A percentile compares a stretch with the other conserved stretches of the same genome.
phyloP scores from a whole-genome alignment of 2,113 vertebrate genomes.

The Antechinus stuartii region DNA sequence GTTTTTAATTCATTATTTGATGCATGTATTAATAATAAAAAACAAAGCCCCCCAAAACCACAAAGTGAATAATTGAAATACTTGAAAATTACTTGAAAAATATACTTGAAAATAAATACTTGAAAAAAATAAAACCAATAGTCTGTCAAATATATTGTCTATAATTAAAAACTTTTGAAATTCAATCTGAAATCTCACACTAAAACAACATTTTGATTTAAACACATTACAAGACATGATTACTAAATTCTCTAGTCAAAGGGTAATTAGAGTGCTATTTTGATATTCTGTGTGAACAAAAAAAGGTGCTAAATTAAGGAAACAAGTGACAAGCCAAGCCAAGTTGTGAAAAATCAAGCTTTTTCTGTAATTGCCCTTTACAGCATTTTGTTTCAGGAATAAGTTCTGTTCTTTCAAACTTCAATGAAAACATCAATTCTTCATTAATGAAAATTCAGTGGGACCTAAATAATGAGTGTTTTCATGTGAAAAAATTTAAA shows the following conservation, averaged over 20 bases:
- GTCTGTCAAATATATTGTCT: slow-evolving; percentile 66
- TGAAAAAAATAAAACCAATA: slow-evolving; percentile 34
- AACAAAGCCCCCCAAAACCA: slow-evolving; percentile 14
- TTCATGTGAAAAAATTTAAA: not conserved
- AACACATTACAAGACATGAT: slow-evolving; percentile 38
- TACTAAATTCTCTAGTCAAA: slow-evolving; percentile 68
- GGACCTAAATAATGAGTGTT: not conserved
- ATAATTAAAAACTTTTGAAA: slow-evolving; percentile 73
- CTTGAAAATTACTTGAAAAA: not conserved
- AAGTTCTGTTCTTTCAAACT: not conserved
- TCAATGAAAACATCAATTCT: not conserved
- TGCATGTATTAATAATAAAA: not conserved
- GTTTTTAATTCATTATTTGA: not conserved
- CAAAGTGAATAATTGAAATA: not conserved
- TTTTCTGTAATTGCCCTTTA: slow-evolving; percentile 47
- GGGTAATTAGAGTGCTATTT: slow-evolving; percentile 68
- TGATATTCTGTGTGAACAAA: slow-evolving; percentile 72
- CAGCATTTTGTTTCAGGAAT: slow-evolving; percentile 40
- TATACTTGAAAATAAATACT: not conserved
- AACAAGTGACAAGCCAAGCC: slow-evolving; percentile 63
- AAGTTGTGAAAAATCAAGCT: slow-evolving; percentile 66
- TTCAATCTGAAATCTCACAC: slow-evolving; percentile 64
- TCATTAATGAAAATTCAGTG: not conserved
- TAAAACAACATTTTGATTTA: slow-evolving; percentile 75
- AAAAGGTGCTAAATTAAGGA: slow-evolving; percentile 75